Base-by-base conservation (phyloP, 2,888 invertebrate genomes). In the Drosophila fulvimacula region DNA sequence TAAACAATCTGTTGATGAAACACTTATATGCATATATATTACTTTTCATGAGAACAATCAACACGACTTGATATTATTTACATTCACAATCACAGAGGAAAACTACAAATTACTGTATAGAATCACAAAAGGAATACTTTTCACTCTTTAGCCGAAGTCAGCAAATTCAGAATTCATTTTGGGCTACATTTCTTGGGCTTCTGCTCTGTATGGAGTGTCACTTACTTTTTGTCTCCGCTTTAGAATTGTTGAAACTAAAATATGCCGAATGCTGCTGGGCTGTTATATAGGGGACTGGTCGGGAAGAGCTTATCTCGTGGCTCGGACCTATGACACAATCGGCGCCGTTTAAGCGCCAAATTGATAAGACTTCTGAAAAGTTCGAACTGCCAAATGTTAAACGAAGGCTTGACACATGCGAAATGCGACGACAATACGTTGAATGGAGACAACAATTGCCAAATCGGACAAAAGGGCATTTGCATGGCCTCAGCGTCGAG, bases 251-350 rank as follows among this genome's bases (percentile, higher is more conserved):
- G 56, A 81, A 81, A 87, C 84, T 87, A 32, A 76, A 75, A 27
- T 59, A 13, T 57, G 55, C 55, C 44, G 62, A 19, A 62, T 36
- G 61, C 52, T 41, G 41, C 2, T 19, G n/a, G 57, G 56, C 10
- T 68, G 65, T 82, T 84, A 82, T 87, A 87, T 82, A 84, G 66
- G 34, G 38, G 41, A 27, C 30, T 34, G 46, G 30, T 10, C 49
- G 7, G 13, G 24, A 32, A 46, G 41, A 38, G 57, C 74, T 66
- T 85, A 88, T 82, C 85, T 51, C 19, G 13, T 36, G 39, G 19
- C 34, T 30, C 55, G 44, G 39, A 81, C 85, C 82, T 88, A 82
- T 82, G 82, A 87, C 82, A 71, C 85, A 82, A 82, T 84, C 76
- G 76, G 63, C 52, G 61, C 21, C 76, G 38, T 34, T 82, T 60